Conservation (phyloP, 35 echinoderm and acorn worm species). For the Apostichopus californicus region DNA sequence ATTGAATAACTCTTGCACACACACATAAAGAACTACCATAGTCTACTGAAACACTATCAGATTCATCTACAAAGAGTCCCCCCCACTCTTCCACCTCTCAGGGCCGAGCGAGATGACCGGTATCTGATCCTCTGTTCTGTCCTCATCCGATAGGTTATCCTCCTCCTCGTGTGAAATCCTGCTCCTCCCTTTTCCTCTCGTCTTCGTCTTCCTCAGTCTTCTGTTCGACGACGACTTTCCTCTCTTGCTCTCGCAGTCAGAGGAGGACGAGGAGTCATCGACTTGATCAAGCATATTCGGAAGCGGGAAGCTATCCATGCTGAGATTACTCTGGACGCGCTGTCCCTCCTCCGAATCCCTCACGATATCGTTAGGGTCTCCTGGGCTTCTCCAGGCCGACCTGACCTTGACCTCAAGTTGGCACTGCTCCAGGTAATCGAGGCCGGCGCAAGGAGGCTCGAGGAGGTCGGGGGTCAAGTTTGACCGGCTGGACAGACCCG, state of each 20-base stretch:
- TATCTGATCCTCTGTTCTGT: constrained; percentile 17
- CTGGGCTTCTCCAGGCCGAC: neutral
- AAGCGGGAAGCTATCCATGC: constrained; percentile 78
- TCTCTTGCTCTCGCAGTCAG: neutral
- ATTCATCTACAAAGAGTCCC: neutral
- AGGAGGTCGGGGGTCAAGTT: constrained; percentile 19
- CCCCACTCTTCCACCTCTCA: constrained; percentile 3
- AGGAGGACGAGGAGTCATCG: constrained; percentile 9
- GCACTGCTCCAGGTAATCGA: neutral
- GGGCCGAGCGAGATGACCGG: constrained; percentile 60
- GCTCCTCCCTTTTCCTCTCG: constrained; percentile 92
- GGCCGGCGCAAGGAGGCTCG: neutral
- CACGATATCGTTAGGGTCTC: neutral
- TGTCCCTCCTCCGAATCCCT: constrained; percentile 16
- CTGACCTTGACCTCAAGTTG: neutral
- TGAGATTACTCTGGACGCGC: constrained; percentile 11
- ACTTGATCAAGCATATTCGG: constrained; percentile 83
- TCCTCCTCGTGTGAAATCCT: constrained; percentile 49
- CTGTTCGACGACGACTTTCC: constrained; percentile 19
- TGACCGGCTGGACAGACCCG: neutral
- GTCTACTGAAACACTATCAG: neutral
- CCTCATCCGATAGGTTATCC: constrained; percentile 41
- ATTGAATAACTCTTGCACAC: too few species aligned
- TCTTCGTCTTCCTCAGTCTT: constrained; percentile 80
- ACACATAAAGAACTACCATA: too few species aligned